phyloP scores from a whole-genome alignment of 2,113 vertebrate genomes.

The cat (Felis catus) region DNA sequence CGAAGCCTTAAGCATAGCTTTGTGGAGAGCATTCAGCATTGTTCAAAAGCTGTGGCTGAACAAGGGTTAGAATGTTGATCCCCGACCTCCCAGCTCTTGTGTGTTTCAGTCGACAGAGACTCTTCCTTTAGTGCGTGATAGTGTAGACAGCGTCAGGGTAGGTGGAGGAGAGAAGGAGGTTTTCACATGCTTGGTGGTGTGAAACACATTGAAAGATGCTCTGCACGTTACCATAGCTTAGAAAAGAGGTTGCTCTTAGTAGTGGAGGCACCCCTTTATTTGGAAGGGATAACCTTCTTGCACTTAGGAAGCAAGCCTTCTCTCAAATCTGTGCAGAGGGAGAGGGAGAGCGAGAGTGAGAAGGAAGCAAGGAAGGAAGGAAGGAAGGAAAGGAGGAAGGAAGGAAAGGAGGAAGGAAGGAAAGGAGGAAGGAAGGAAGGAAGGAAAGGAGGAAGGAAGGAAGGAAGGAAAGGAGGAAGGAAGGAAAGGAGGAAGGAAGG shows the following conservation, averaged over 20 bases:
- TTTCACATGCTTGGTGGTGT: background rate
- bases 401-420: too few species aligned
- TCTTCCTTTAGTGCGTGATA: background rate
- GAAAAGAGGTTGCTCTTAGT: background rate
- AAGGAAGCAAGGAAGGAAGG: too few species aligned
- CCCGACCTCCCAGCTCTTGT: background rate
- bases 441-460: background rate
- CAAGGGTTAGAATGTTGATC: background rate
- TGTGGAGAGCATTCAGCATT: background rate
- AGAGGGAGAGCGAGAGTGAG: too few species aligned
- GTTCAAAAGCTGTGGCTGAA: background rate
- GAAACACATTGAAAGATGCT: background rate
- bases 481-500: background rate
- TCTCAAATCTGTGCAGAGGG: background rate
- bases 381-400: background rate
- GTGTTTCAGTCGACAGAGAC: background rate
- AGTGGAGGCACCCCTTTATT: accelerated
- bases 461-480: background rate
- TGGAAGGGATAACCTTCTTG: background rate
- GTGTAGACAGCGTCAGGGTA: background rate
- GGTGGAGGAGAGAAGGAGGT: background rate
- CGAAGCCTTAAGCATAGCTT: background rate
- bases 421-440: background rate
- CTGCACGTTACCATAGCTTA: background rate
- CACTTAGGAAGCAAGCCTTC: background rate